Conservation (phyloP, 1,140 invertebrate species). For the Hyles euphorbiae region DNA sequence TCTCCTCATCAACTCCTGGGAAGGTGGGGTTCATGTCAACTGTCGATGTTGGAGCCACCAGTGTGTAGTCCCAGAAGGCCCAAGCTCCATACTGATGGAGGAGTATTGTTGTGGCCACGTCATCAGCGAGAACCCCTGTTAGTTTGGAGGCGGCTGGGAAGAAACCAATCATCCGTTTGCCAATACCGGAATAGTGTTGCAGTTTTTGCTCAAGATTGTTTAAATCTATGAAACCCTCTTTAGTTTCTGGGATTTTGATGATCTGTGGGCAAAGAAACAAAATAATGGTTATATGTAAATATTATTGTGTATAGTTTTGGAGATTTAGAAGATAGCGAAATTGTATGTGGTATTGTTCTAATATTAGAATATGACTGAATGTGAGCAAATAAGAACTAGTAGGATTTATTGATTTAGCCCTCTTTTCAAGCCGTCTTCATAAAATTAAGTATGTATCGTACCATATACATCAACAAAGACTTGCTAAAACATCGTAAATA, state of each 20-base stretch:
- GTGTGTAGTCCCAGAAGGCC: constrained; percentile 94
- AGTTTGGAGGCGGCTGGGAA: constrained; percentile 93
- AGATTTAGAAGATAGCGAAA: too few species aligned
- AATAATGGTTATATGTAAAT: neutral
- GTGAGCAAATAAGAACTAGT: too few species aligned
- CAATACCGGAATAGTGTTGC: constrained; percentile 76
- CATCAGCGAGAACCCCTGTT: constrained; percentile 91
- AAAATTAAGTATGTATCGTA: too few species aligned
- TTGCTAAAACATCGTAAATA: too few species aligned
- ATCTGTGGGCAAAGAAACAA: constrained; percentile 76
- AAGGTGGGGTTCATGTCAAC: constrained; percentile 92
- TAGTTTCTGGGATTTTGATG: constrained; percentile 85
- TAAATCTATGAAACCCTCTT: constrained; percentile 87
- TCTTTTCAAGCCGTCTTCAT: too few species aligned
- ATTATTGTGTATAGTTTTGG: neutral
- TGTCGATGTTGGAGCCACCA: constrained; percentile 86
- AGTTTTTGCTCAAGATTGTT: constrained; percentile 85
- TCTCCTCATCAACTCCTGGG: constrained; percentile 79
- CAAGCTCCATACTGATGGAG: constrained; percentile 89
- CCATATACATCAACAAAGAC: too few species aligned
- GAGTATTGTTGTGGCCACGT: constrained; percentile 87
- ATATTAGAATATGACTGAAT: too few species aligned
- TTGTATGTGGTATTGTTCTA: too few species aligned
- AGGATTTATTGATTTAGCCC: too few species aligned
- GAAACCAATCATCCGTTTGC: constrained; percentile 85